Evolutionary conservation across 2,113 vertebrate species (phyloP), one percentile per base, ranked within the genome.

Genomic region (Lathamus discolor): DNA sequence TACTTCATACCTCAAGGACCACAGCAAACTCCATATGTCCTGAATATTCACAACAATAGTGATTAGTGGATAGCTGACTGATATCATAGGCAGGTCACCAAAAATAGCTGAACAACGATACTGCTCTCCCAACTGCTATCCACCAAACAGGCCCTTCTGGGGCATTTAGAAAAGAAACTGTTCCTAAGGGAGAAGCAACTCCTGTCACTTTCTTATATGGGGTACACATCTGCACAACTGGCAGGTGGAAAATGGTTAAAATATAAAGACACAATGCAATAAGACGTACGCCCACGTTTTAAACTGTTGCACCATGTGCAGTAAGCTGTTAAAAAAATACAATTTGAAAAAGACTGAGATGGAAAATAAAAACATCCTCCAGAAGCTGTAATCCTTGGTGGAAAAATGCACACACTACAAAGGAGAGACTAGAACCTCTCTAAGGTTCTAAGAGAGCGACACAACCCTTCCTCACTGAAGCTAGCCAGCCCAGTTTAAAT

Each of bases 81-180:
- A 66, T 27, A 41, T 5, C 17, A 37, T 8, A 28, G 35, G 35
- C 28, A 57, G 8, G 28, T 55, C 31, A 62, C 41, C 54, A 57
- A 27, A 55, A 57, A 69, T 19, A 55, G 23, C 54, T 37, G 62
- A 74, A 22, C 9, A 28, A 25, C 7, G 5, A 13, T 37, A 24
- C 31, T 68, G 27, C 27, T 76, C 13, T 35, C 41, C 46, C 55
- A 23, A 0, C 7, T 70, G 8, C 27, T 48, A 15, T 9, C 0
- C 12, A 35, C 48, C 19, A 73, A 83, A 73, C 11, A 59, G 12
- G 22, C 16, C 29, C 37, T 68, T 43, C 39, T 29, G 33, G 16
- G 77, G 12, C 37, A 66, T 68, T 74, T 63, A 33, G 31, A 43
- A 88, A 85, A 76, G 1, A 76, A 68, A 33, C 2, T 33, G 64